Conservation (phyloP, 2,113 vertebrate genomes). For the Anhinga rufa region DNA sequence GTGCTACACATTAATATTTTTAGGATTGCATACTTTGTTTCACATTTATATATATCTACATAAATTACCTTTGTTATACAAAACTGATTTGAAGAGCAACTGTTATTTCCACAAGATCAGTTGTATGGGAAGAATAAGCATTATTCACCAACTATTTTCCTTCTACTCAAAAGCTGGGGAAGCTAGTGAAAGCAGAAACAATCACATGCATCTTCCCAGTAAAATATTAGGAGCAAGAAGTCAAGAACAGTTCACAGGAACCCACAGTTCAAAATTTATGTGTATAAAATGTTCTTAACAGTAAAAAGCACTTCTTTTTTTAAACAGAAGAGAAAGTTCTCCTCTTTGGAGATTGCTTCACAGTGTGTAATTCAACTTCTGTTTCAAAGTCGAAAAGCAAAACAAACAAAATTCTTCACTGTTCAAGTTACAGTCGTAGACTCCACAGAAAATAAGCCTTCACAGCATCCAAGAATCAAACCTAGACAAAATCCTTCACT, state of each 20-base stretch:
- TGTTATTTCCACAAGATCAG: neutral
- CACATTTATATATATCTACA: neutral
- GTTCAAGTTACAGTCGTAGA: neutral
- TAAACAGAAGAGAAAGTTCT: neutral
- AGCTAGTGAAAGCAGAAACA: neutral
- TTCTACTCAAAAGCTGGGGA: neutral
- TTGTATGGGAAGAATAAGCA: neutral
- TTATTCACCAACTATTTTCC: neutral
- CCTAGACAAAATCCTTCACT: neutral
- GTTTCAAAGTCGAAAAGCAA: neutral
- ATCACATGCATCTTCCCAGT: neutral
- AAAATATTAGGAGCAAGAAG: neutral
- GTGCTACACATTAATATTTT: neutral
- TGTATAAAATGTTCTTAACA: neutral
- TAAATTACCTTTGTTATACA: neutral
- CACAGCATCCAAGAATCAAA: neutral
- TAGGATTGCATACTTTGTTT: neutral
- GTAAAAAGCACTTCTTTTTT: neutral
- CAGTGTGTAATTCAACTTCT: neutral
- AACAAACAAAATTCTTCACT: neutral
- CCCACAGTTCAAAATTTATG: neutral
- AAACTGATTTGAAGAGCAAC: neutral
- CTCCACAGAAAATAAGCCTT: neutral
- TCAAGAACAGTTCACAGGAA: neutral
- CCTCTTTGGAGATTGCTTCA: neutral